Evolutionary conservation across 2,888 invertebrate genomes (phyloP).

Genomic region (Ceratothoa steindachneri): DNA sequence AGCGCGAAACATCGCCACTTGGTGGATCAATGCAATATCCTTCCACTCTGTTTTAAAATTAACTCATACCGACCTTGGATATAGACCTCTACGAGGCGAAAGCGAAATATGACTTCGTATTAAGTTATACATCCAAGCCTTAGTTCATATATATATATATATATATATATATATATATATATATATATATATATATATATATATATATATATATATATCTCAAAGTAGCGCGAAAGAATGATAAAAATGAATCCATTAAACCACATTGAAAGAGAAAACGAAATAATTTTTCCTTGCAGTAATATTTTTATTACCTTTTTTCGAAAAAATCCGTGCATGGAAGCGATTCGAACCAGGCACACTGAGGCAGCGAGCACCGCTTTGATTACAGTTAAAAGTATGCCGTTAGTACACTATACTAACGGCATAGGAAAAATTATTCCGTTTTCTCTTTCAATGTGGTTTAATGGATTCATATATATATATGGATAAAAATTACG

Average conservation of each 20-base stretch:
- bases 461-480: too few relatives aligned
- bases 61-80: background rate
- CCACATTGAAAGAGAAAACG: background rate
- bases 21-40: slow-evolving; percentile 4
- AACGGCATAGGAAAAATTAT: too few relatives aligned
- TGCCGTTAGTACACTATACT: too few relatives aligned
- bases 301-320: too few relatives aligned
- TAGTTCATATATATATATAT: background rate
- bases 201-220: slow-evolving; percentile 15
- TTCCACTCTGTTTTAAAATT: slow-evolving; percentile 1
- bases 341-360: too few relatives aligned
- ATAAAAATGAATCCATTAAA: background rate
- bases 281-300: too few relatives aligned
- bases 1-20: background rate
- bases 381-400: too few relatives aligned
- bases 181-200: slow-evolving; percentile 15
- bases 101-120: background rate
- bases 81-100: background rate
- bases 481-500: too few relatives aligned
- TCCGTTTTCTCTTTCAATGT: too few relatives aligned
- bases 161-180: slow-evolving; percentile 15
- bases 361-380: too few relatives aligned
- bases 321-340: too few relatives aligned
- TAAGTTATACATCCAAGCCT: background rate
- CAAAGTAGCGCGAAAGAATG: too few relatives aligned